Evolutionary conservation across 2,797 vertebrate species (phyloP), one percentile per base, ranked within the genome.

Genomic region (Danio tinwini): DNA sequence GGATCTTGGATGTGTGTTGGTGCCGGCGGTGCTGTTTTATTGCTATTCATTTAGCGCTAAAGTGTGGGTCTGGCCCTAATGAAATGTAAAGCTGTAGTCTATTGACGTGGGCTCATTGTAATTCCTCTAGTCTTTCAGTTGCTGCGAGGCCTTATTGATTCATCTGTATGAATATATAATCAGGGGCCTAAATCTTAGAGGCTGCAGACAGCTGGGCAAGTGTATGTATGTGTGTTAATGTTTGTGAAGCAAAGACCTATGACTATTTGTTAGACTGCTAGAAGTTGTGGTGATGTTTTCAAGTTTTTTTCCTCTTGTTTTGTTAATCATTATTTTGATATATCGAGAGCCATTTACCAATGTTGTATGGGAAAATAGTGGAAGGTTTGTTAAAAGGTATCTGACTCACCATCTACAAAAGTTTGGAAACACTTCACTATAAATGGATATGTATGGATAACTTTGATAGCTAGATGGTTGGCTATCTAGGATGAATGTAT

Each of bases 91-190:
- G 89, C 88, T 90, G 86, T 84, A 84, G 85, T 70, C 69, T 90
- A 90, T 90, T 80, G 90, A 91, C 84, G 87, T 82, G 55, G 80
- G 53, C 84, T 86, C 82, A 77, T 80, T 84, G 82, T 80, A 83
- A 83, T 82, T 82, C 77, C 64, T 72, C 39, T 40, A 68, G 69
- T 71, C 64, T 63, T 73, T 45, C 61, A 69, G 73, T 78, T 81
- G 70, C 85, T 85, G 79, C 85, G 86, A 88, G 89, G 83, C 65
- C 49, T 69, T 90, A 92, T 92, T 88, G 92, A 93, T 92, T 90
- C 86, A 92, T 92, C 88, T 88, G 80, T 82, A 88, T 93, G 89
- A 92, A 93, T 93, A 88, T 88, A 87, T 92, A 93, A 92, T 92
- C 81, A 81, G 81, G 53, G 72, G 85, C 86, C 88, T 92, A 86